Evolutionary conservation across 30 jellyfish, hydroid and myxozoan species (phyloP).

Genomic region (Phacellophora camtschatica): DNA sequence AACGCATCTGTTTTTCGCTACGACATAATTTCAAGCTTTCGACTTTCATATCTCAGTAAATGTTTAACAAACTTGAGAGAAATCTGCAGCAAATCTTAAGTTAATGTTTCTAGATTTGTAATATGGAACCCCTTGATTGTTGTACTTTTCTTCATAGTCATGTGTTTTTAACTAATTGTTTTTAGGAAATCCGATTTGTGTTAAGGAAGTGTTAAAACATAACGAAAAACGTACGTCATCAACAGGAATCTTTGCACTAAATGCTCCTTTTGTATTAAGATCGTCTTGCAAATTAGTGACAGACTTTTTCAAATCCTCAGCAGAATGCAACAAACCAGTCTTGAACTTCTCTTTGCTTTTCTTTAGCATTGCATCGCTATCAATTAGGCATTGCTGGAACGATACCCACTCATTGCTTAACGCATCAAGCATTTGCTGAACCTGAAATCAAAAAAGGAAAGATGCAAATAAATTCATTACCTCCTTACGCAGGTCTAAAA

Average conservation of each 20-base stretch:
- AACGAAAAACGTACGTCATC: slow-evolving; percentile 39
- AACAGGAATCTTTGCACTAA: slow-evolving; percentile 74
- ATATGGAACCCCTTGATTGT: too few species aligned
- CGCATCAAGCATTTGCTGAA: slow-evolving; percentile 85
- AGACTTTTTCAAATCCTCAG: slow-evolving; percentile 92
- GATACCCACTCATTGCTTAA: slow-evolving; percentile 90
- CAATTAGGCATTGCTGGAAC: slow-evolving; percentile 94
- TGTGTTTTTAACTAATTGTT: too few species aligned
- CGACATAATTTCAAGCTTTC: too few species aligned
- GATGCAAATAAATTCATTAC: background rate
- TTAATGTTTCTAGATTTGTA: too few species aligned
- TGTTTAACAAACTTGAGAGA: too few species aligned
- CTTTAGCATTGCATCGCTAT: slow-evolving; percentile 84
- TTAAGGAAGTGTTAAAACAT: too few species aligned
- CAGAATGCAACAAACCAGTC: slow-evolving; percentile 77
- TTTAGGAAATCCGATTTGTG: too few species aligned
- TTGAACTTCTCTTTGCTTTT: slow-evolving; percentile 87
- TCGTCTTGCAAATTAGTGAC: slow-evolving; percentile 80
- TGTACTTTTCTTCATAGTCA: too few species aligned
- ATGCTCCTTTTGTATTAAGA: slow-evolving; percentile 77
- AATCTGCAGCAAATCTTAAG: too few species aligned
- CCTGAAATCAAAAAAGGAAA: slow-evolving; percentile 40
- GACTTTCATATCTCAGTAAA: too few species aligned
- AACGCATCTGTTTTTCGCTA: too few species aligned
- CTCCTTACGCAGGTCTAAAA: background rate